Evolutionary conservation across 2,113 vertebrate genomes (phyloP).

Genomic region (Oryzias melastigma): DNA sequence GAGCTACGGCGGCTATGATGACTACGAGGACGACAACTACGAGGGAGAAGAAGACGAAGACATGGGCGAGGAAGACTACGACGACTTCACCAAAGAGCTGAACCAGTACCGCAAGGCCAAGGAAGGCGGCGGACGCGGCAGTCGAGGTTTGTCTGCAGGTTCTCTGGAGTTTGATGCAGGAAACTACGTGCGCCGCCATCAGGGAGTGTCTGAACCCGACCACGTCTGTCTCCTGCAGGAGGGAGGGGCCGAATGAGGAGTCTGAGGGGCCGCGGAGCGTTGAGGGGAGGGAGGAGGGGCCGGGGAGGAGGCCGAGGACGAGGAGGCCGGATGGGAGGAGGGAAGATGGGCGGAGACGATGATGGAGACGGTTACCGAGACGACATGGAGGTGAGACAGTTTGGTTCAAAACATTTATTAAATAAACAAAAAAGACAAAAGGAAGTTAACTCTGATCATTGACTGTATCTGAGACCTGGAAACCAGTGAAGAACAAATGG

Average conservation of each 20-base stretch:
- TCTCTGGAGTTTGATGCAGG: background rate
- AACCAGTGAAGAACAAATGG: too few relatives aligned
- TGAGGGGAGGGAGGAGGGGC: constrained; percentile 84
- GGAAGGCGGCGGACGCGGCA: constrained; percentile 76
- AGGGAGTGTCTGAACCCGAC: background rate
- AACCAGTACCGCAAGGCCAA: constrained; percentile 91
- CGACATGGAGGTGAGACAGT: constrained; percentile 71
- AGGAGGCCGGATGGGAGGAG: constrained; percentile 50
- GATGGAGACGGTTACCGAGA: constrained; percentile 81
- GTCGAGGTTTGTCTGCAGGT: constrained; percentile 57
- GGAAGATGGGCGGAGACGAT: constrained; percentile 78
- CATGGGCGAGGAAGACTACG: constrained; percentile 85
- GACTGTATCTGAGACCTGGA: too few relatives aligned
- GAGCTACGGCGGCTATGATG: constrained; percentile 83
- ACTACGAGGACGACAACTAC: constrained; percentile 86
- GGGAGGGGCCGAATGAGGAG: constrained; percentile 82
- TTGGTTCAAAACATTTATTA: background rate
- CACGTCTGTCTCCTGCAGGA: constrained; percentile 63
- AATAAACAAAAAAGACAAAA: too few relatives aligned
- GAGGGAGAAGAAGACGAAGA: constrained; percentile 90
- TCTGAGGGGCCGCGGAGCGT: constrained; percentile 81
- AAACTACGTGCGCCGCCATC: background rate
- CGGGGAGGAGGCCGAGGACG: constrained; percentile 73
- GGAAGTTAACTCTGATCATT: too few relatives aligned
- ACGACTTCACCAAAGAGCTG: constrained; percentile 91